Percentiles rank a stretch among this genome's conserved stretches.
Conservation (phyloP, 2,113 vertebrate species). For the Salminus brasiliensis region DNA sequence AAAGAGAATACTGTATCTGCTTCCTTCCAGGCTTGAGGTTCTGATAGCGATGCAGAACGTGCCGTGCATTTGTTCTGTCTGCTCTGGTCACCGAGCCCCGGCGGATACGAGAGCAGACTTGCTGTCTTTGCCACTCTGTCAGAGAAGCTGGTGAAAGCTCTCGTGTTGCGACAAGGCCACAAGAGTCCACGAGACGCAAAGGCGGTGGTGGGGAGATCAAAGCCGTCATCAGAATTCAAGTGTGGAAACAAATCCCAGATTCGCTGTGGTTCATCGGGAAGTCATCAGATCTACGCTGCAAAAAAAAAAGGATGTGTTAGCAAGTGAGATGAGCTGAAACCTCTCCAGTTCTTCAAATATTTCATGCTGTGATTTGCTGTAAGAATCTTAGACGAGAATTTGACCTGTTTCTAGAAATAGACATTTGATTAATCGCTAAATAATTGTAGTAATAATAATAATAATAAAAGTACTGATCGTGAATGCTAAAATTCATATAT, state of each 20-base stretch:
- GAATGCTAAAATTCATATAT: too few species aligned
- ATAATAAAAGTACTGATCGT: too few species aligned
- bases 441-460: too few species aligned
- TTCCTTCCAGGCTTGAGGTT: background rate
- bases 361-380: too few species aligned
- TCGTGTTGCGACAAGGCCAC: background rate
- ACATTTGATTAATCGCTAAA: too few species aligned
- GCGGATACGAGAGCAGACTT: conserved; percentile 15
- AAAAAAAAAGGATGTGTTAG: background rate
- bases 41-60: conserved; percentile 11
- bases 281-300: background rate
- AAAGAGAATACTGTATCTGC: conserved; percentile 28
- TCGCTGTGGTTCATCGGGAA: background rate
- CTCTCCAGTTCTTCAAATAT: too few species aligned
- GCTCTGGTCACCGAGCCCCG: conserved; percentile 15
- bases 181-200: background rate
- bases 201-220: conserved; percentile 18
- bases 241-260: conserved; percentile 25
- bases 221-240: conserved; percentile 23
- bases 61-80: conserved; percentile 1
- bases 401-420: too few species aligned
- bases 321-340: too few species aligned
- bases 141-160: conserved; percentile 22
- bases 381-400: too few species aligned
- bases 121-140: conserved; percentile 34